Conservation (phyloP, 2,113 vertebrate genomes). For the Syngnathus typhle region DNA sequence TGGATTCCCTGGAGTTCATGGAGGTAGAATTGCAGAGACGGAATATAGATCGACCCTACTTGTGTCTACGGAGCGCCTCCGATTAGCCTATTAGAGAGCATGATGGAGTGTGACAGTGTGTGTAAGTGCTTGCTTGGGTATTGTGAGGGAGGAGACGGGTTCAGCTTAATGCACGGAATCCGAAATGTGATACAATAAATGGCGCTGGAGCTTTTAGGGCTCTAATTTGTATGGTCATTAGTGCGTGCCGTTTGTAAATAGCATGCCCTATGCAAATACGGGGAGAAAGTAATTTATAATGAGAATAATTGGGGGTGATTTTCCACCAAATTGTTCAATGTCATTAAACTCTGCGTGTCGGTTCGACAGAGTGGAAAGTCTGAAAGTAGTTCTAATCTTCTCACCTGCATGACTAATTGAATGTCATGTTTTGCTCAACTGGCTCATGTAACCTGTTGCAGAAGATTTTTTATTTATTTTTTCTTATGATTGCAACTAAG, state of each 20-base stretch:
- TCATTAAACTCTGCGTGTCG: too few species aligned
- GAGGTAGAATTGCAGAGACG: slow-evolving; percentile 43
- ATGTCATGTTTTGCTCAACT: too few species aligned
- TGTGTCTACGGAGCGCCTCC: slow-evolving; percentile 42
- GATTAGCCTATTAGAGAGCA: slow-evolving; percentile 53
- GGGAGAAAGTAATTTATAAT: too few species aligned
- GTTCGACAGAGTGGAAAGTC: too few species aligned
- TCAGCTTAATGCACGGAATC: slow-evolving; percentile 1
- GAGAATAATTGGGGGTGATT: too few species aligned
- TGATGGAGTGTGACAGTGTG: slow-evolving; percentile 48
- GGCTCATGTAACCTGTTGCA: too few species aligned
- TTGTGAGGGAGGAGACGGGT: slow-evolving; percentile 30
- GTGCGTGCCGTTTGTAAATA: neutral
- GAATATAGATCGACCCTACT: slow-evolving; percentile 59
- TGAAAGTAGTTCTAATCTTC: too few species aligned
- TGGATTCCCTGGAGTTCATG: slow-evolving; percentile 53
- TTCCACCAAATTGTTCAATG: too few species aligned
- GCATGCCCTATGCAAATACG: too few species aligned
- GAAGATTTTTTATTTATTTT: too few species aligned
- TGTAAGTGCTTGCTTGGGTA: slow-evolving; percentile 26
- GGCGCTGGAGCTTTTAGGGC: neutral
- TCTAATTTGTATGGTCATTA: slow-evolving; percentile 1
- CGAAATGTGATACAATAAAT: slow-evolving; percentile 1
- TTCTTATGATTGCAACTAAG: too few species aligned
- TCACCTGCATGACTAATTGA: too few species aligned